Base-by-base conservation (phyloP, 2,888 invertebrate species). In the Shargacucullia verbasci region DNA sequence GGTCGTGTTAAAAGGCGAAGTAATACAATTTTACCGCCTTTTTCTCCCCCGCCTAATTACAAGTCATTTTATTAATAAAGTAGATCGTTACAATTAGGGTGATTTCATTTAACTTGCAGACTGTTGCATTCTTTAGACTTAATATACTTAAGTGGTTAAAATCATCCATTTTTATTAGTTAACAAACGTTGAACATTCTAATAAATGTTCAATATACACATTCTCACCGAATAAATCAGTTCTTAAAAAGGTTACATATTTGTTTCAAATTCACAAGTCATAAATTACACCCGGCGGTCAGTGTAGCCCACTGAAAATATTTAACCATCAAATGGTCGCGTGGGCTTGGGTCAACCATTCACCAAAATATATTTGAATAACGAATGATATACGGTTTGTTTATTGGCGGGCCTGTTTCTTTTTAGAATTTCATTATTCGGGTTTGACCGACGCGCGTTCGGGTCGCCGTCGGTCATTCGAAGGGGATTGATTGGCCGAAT, bases 361-460 rank as follows among this genome's bases (percentile, higher is more conserved):
- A 87, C 88, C 75, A 88, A 87, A 87, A 88, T 84, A 84, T 92
- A 93, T 94, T 93, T 94, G 89, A 93, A 92, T 91, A 91, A 87
- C 79, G 90, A 90, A 92, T 94, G 94, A 94, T 94, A 89, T 93
- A 94, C 91, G 93, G 91, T 92, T 93, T 94, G 94, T 94, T 94
- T 94, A 94, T 94, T 92, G 92, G 93, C 88, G 89, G 90, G 93
- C 90, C 86, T 86, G 88, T 87, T 89, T 84, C 87, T 89, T 89
- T 88, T 92, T 84, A 64, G 86, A 91, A 91, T 88, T 88, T 81
- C 85, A 92, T 93, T 92, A 92, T 90, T 79, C 73, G 53, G 56
- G 80, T 79, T 73, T 90, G 91, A 91, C 91, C 91, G 89, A 80
- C 89, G 90, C 86, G 84, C 88, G 88, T 70, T 82, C 83, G 85